Evolutionary conservation across 2,888 invertebrate species (phyloP).

Genomic region (Napeogenes sylphis): DNA sequence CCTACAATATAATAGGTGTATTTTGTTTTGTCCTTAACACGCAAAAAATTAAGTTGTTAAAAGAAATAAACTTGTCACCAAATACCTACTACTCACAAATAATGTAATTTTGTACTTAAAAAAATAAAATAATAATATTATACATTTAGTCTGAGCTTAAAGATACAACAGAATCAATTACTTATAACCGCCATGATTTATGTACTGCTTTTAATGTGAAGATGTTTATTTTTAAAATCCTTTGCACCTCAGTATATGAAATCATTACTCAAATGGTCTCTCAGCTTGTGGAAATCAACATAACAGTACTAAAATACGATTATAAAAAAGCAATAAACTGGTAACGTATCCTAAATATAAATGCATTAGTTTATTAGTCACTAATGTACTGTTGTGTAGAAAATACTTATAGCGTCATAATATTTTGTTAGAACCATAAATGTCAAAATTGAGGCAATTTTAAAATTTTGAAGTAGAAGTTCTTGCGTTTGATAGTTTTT

Average conservation of each 20-base stretch:
- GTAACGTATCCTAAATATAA: slow-evolving; percentile 59
- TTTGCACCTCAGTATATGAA: slow-evolving; percentile 46
- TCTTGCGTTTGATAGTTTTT: no score
- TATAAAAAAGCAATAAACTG: slow-evolving; percentile 69
- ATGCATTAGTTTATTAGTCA: slow-evolving; percentile 72
- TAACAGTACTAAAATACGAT: slow-evolving; percentile 59
- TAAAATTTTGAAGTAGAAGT: no score
- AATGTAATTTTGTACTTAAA: no score
- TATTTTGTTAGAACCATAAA: neutral
- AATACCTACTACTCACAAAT: no score
- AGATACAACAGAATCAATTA: neutral
- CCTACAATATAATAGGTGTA: no score
- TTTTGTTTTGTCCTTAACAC: no score
- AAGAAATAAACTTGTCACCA: no score
- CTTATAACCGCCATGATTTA: slow-evolving; percentile 37
- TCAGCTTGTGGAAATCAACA: slow-evolving; percentile 41
- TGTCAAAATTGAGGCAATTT: no score
- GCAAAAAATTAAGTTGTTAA: no score
- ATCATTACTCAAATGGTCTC: slow-evolving; percentile 48
- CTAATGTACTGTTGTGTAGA: slow-evolving; percentile 39
- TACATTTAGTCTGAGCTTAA: no score
- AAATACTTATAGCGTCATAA: slow-evolving; percentile 31
- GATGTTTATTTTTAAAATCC: slow-evolving; percentile 33
- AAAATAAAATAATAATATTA: no score
- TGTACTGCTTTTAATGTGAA: slow-evolving; percentile 37